Evolutionary conservation across 2,113 vertebrate species (phyloP).

Genomic region (Chlorodrepanis virens): DNA sequence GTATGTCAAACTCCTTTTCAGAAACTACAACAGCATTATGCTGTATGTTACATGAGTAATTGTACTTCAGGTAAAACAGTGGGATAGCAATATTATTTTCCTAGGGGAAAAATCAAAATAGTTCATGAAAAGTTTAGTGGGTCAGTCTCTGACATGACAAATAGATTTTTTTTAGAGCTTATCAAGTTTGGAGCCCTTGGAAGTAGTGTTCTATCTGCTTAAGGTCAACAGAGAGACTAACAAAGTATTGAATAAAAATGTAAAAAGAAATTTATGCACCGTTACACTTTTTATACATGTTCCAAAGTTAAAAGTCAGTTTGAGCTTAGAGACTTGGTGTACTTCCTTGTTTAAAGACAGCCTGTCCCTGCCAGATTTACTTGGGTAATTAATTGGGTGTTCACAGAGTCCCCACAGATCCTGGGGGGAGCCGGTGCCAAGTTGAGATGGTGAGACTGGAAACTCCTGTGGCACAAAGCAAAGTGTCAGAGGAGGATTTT

Average conservation of each 20-base stretch:
- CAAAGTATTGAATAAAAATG: background rate
- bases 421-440: fast-evolving
- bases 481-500: background rate
- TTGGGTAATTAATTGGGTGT: background rate
- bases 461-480: background rate
- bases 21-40: background rate
- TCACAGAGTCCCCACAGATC: background rate
- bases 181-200: background rate
- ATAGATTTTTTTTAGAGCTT: background rate
- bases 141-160: background rate
- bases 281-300: background rate
- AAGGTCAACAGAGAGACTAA: background rate
- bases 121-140: background rate
- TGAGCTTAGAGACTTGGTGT: background rate
- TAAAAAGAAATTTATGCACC: background rate
- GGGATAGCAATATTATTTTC: background rate
- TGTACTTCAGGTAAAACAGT: background rate
- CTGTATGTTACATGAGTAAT: background rate
- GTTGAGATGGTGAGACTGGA: background rate
- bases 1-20: background rate
- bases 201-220: background rate
- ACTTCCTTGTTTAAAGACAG: background rate
- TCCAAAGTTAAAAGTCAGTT: background rate
- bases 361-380: background rate
- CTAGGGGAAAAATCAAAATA: background rate